Percentiles rank a stretch among this genome's conserved stretches.
Evolutionary conservation across 2,113 vertebrate genomes (phyloP).

Genomic region (Labeo rohita): DNA sequence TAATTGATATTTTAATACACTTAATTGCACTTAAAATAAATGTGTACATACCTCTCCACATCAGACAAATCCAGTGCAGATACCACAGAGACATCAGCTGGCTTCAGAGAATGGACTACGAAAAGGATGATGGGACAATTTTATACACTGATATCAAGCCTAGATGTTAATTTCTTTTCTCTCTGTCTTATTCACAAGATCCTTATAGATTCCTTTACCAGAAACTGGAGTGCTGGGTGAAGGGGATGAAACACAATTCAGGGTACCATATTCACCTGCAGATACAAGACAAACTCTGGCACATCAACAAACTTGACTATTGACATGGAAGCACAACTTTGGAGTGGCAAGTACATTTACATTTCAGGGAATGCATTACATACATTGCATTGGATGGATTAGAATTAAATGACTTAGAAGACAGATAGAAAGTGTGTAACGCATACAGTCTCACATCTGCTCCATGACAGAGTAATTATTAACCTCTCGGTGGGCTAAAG

Average conservation of each 20-base stretch:
- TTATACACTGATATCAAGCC: neutral
- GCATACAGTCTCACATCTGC: neutral
- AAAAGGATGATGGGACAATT: neutral
- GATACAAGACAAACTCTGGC: neutral
- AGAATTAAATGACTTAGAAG: neutral
- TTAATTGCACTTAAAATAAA: neutral
- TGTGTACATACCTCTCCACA: conserved; percentile 42
- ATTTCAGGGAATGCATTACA: neutral
- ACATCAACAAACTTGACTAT: neutral
- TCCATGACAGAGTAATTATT: neutral
- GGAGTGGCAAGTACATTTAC: too few species aligned
- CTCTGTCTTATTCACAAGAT: neutral
- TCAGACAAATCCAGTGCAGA: conserved; percentile 52
- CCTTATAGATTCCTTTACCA: conserved; percentile 15
- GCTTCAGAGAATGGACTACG: conserved; percentile 55
- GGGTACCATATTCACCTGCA: neutral
- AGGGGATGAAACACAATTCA: neutral
- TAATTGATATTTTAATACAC: neutral
- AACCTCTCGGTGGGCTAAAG: neutral
- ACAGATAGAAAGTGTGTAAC: neutral
- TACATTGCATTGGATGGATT: neutral
- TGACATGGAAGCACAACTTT: neutral
- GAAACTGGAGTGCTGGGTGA: conserved; percentile 25
- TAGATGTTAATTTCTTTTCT: neutral
- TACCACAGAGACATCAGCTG: conserved; percentile 51